Base-by-base conservation (phyloP, 2,888 invertebrate genomes). In the Lymantria dispar region DNA sequence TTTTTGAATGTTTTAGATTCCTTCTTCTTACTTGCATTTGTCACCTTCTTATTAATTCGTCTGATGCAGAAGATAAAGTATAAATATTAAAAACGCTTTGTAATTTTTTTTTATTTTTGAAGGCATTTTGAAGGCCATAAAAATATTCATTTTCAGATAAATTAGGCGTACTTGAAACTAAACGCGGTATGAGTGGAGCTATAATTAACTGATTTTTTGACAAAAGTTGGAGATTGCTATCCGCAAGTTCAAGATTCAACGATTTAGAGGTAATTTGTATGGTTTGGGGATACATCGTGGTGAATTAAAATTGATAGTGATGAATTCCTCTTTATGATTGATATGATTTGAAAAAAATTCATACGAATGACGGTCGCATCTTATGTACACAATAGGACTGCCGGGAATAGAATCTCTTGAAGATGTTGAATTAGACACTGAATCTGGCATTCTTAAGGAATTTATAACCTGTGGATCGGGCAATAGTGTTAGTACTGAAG, bases 1-100 rank as follows among this genome's bases (percentile, higher is more conserved):
- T 22, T 22, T 22, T 22, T 5, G 22, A 44, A 30, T 48, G 39
- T 39, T 48, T 48, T 44, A 39, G 47, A 47, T 47, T 47, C 47
- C 47, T 47, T 47, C 44, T 44, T 39, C 39, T 48, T 48, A 44
- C 39, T 48, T 48, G 43, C 44, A 43, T 39, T 48, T 43, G 12
- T 30, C 44, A 44, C 48, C 38, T 48, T 48, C 39, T 48, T 43
- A 44, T 39, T 9, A 43, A 43, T 43, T 52, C 48, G 11, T 48
- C 52, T 45, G 45, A 50, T 45, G 42, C 45, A 12, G 48, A 48
- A 36, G 45, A 22, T 22, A 42, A 52, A 14, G 45, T 48, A 42
- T 48, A 42, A 39, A 48, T 45, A 12, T 42, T 46, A 50, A 29
- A 30, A 43, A 1, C 8, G 0, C 12, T 43, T 3, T 3, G 7